A percentile compares a stretch with the other conserved stretches of the same genome.
Conservation (phyloP, 2,888 invertebrate species). For the Entomobrya proxima region DNA sequence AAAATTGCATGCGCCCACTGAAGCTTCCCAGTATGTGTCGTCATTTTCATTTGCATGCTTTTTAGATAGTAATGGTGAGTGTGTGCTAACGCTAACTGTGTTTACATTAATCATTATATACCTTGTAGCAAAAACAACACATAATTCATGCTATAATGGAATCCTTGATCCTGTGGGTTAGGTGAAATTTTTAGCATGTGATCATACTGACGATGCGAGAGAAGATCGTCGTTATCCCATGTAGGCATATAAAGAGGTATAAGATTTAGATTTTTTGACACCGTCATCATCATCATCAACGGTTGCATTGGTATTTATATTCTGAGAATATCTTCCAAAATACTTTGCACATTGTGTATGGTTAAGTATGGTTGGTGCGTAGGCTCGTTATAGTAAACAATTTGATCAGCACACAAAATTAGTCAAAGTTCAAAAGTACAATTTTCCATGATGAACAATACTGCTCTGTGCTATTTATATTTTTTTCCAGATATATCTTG, state of each 20-base stretch:
- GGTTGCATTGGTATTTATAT: not conserved
- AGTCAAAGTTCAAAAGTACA: too few species aligned
- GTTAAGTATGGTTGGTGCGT: not conserved
- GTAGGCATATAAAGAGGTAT: too few species aligned
- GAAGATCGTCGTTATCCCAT: too few species aligned
- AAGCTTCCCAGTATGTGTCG: not conserved
- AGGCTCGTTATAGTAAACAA: not conserved
- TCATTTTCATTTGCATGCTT: not conserved
- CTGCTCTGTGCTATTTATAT: too few species aligned
- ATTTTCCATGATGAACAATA: too few species aligned
- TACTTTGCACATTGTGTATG: not conserved
- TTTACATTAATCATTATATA: conserved; percentile 9
- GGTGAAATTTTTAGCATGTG: not conserved
- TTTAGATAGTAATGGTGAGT: too few species aligned
- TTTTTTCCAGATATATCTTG: too few species aligned
- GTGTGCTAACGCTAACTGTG: conserved; percentile 8
- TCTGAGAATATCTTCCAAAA: not conserved
- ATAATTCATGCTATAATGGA: not conserved
- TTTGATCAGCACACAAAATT: not conserved
- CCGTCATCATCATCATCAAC: too few species aligned
- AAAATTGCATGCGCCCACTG: conserved; percentile 7
- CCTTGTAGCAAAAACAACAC: not conserved
- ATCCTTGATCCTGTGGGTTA: conserved; percentile 21
- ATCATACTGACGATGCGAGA: too few species aligned
- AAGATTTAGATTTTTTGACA: too few species aligned